Conservation (phyloP, 53 echinoderm and acorn worm species). For the Echinometra lucunter region DNA sequence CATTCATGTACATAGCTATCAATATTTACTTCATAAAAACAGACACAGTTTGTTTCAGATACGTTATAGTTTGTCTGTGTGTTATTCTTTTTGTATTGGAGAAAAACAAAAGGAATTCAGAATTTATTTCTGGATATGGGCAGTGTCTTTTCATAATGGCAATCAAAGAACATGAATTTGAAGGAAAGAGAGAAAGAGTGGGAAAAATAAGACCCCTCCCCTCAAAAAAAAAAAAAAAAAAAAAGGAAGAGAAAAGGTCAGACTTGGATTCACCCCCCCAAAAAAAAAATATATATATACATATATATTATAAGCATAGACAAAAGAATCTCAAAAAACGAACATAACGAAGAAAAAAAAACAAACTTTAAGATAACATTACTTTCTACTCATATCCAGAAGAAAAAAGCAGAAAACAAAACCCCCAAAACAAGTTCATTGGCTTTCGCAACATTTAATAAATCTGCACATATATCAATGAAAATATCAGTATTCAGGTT, state of each 20-base stretch:
- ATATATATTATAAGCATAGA: no score
- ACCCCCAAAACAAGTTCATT: neutral
- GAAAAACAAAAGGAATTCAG: no score
- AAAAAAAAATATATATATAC: neutral
- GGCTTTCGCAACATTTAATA: slow-evolving; percentile 14
- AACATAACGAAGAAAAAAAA: no score
- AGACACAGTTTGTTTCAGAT: slow-evolving; percentile 34
- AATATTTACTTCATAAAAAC: slow-evolving; percentile 5
- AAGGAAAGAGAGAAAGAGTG: neutral
- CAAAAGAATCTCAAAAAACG: no score
- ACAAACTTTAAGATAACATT: no score
- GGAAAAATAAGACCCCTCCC: neutral
- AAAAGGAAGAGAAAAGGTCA: neutral
- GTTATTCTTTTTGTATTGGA: neutral
- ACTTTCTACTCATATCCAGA: no score
- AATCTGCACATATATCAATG: slow-evolving; percentile 33
- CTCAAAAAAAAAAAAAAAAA: neutral
- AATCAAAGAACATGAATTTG: neutral
- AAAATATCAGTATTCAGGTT: neutral
- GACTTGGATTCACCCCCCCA: neutral
- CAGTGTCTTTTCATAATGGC: neutral
- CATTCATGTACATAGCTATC: slow-evolving; percentile 43
- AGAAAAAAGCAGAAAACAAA: no score
- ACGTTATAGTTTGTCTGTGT: neutral
- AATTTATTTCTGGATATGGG: no score